Conservation (phyloP, 2,888 invertebrate species). For the Mythimna ferrago region DNA sequence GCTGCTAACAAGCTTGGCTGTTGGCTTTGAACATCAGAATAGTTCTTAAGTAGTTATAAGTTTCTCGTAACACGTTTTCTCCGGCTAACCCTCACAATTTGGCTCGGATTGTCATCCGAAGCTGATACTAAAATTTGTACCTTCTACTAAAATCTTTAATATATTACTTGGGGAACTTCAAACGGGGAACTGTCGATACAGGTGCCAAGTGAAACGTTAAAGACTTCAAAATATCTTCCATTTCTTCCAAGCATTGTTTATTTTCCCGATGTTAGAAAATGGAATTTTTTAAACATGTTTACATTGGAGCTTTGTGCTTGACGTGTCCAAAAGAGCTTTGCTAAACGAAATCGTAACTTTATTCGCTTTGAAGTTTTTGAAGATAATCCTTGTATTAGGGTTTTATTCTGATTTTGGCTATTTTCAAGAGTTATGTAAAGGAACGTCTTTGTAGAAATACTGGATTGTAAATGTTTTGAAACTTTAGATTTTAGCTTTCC, state of each 20-base stretch:
- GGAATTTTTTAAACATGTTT: slow-evolving; percentile 63
- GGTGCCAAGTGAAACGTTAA: slow-evolving; percentile 53
- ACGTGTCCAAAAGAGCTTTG: slow-evolving; percentile 53
- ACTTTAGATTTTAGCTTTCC: neutral
- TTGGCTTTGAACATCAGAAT: slow-evolving; percentile 9
- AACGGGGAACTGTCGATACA: slow-evolving; percentile 48
- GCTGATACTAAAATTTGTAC: slow-evolving; percentile 24
- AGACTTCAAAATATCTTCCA: slow-evolving; percentile 58
- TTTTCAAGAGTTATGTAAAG: neutral
- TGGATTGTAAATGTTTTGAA: slow-evolving; percentile 10
- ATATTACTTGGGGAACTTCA: slow-evolving; percentile 26
- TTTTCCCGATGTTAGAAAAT: slow-evolving; percentile 55
- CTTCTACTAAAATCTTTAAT: slow-evolving; percentile 33
- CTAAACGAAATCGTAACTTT: slow-evolving; percentile 53
- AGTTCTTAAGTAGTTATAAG: slow-evolving; percentile 23
- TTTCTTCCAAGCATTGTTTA: slow-evolving; percentile 56
- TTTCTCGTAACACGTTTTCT: slow-evolving; percentile 29
- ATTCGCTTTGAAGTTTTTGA: slow-evolving; percentile 51
- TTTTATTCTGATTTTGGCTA: slow-evolving; percentile 23
- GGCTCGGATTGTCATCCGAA: slow-evolving; percentile 13
- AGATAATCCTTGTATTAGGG: slow-evolving; percentile 40
- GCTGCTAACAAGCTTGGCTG: slow-evolving; percentile 18
- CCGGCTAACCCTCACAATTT: slow-evolving; percentile 8
- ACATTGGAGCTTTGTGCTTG: slow-evolving; percentile 60
- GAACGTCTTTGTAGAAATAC: slow-evolving; percentile 1